Evolutionary conservation across 1,140 invertebrate species (phyloP).

Genomic region (Glossosoma conforme): DNA sequence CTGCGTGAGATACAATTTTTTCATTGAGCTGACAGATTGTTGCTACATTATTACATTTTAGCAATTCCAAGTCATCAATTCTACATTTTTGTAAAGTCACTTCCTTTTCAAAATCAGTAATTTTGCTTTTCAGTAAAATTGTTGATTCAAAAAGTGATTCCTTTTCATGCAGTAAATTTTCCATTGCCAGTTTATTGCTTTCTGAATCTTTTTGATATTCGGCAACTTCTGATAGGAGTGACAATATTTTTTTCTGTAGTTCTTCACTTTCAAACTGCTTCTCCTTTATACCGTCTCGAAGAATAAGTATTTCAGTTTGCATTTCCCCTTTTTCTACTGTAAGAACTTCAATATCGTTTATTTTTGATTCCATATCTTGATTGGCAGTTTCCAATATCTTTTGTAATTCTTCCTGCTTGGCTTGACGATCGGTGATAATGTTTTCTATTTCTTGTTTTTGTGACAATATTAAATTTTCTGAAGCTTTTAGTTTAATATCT

Average conservation of each 20-base stretch:
- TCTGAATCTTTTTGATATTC: too few species aligned
- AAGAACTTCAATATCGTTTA: background rate
- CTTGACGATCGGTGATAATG: background rate
- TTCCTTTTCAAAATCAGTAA: background rate
- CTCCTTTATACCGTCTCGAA: too few species aligned
- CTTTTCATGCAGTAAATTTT: background rate
- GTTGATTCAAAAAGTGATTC: background rate
- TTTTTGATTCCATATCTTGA: background rate
- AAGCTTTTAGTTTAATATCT: constrained; percentile 1
- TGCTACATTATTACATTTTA: background rate
- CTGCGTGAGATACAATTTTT: background rate
- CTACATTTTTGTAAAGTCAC: background rate
- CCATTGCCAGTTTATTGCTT: too few species aligned
- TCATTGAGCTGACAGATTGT: background rate
- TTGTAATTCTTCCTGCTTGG: background rate
- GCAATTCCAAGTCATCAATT: background rate
- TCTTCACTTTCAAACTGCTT: too few species aligned
- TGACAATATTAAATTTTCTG: background rate
- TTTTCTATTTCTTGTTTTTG: background rate
- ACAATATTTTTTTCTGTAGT: too few species aligned
- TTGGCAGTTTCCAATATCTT: background rate
- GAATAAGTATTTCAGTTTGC: background rate
- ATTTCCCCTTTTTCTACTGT: background rate
- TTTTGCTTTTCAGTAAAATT: background rate
- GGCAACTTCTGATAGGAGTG: too few species aligned